phyloP scores from a whole-genome alignment of 2,888 invertebrate genomes.

The Agrotis segetum region DNA sequence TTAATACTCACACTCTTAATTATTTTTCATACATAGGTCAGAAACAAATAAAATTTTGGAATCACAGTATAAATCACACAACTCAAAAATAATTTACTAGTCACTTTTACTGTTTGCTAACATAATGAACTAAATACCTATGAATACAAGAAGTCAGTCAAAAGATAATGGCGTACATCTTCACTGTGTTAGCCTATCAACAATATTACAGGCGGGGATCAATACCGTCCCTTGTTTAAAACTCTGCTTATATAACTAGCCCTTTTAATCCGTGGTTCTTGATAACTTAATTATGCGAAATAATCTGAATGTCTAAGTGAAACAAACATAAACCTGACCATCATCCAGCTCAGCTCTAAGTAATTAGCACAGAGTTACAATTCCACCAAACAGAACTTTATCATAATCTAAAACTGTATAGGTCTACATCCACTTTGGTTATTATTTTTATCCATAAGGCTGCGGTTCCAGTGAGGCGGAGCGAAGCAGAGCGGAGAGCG shows the following conservation, averaged over 20 bases:
- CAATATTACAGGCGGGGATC: constrained; percentile 28
- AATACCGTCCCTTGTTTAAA: constrained; percentile 4
- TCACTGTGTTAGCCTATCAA: constrained; percentile 40
- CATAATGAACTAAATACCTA: constrained; percentile 57
- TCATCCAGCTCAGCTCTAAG: constrained; percentile 4
- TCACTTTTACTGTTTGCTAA: constrained; percentile 63
- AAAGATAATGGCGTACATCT: constrained; percentile 69
- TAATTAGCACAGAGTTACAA: not conserved
- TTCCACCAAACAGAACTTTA: constrained; percentile 15
- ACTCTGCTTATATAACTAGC: constrained; percentile 2
- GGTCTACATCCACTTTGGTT: not conserved
- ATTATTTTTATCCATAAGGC: not conserved
- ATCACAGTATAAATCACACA: constrained; percentile 73
- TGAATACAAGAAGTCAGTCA: constrained; percentile 75
- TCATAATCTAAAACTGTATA: not conserved
- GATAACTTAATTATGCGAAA: constrained; percentile 23
- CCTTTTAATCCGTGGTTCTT: constrained; percentile 15
- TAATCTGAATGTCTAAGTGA: constrained; percentile 16
- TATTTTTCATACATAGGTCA: constrained; percentile 54
- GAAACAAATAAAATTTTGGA: constrained; percentile 65
- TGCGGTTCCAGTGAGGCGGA: too few species aligned
- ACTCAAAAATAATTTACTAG: constrained; percentile 70
- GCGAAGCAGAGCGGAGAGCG: too few species aligned
- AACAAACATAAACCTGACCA: constrained; percentile 36
- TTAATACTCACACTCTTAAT: constrained; percentile 67